Base-by-base conservation (phyloP, 2,113 vertebrate species). In the Sapayoa aenigma region DNA sequence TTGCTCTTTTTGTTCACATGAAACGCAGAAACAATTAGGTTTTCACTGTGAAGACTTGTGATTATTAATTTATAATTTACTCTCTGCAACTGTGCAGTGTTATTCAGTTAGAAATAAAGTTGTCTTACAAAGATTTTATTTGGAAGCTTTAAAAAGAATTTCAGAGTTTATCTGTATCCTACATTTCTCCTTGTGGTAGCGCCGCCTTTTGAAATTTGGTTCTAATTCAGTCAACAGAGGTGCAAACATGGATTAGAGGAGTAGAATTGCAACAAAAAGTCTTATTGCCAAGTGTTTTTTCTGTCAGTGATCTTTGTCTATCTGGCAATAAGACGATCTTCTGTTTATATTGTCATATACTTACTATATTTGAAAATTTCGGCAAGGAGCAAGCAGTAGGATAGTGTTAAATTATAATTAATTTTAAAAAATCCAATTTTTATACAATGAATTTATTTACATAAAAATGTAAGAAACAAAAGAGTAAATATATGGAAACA, bases 41-140 rank as follows among this genome's bases (percentile, higher is more conserved):
- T 95, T 84, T 92, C 1, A 3, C 14, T 80, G 42, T 56, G 35
- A 92, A 83, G 52, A 55, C 30, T 58, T 67, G 22, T 77, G 52
- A 88, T 94, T 91, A 84, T 83, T 94, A 86, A 95, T 93, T 95
- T 52, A 91, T 83, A n/a, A 86, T 91, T 83, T 93, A 71, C 37
- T 80, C 87, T 74, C 69, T 67, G 18, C 63, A 84, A 56, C 62
- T 79, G 41, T 9, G 73, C 15, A 83, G 33, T 47, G 56, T 80
- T 90, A 86, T 72, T 94, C 50, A 88, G 44, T 81, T 66, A 69
- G 55, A 86, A 86, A 74, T 74, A 67, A 75, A 84, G 19, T 60
- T 90, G 37, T 66, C 63, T 73, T 69, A 53, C 11, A 49, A 59
- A 37, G 24, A 41, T 56, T 60, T 91, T 85, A 55, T 65, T 58